These are phyloP conservation scores for Plectropomus leopardus DNA, from an alignment of 2,113 vertebrate genomes.

Conservation along the genomic window DNA sequence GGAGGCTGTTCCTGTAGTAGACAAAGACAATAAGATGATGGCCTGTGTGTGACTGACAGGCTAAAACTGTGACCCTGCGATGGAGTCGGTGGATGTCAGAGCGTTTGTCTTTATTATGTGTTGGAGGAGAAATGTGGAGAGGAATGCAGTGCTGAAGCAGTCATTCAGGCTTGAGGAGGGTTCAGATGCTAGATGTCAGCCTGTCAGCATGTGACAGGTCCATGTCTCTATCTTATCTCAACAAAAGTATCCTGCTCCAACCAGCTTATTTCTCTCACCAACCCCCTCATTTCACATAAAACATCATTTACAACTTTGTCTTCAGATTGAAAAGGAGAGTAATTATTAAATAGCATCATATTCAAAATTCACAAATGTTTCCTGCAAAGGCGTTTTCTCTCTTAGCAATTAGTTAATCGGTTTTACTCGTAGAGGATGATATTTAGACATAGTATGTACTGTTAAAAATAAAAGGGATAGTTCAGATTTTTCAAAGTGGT, in stretches of 20 bases:
- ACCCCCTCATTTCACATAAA: constrained; percentile 18
- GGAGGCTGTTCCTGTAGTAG: constrained; percentile 84
- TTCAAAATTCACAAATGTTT: too few relatives aligned
- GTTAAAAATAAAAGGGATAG: constrained; percentile 50
- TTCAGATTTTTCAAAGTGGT: too few relatives aligned
- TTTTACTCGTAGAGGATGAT: constrained; percentile 34
- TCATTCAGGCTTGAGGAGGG: constrained; percentile 59
- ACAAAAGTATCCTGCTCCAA: constrained; percentile 6
- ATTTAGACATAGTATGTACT: constrained; percentile 20
- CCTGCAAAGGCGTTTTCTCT: not conserved
- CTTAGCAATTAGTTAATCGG: constrained; percentile 5
- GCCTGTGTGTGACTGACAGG: constrained; percentile 81
- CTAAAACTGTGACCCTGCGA: constrained; percentile 76
- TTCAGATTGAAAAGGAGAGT: too few relatives aligned
- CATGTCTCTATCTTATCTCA: constrained; percentile 39
- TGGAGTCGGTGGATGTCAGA: constrained; percentile 76
- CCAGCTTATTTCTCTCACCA: constrained; percentile 3
- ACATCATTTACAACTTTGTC: too few relatives aligned
- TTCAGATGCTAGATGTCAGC: constrained; percentile 31
- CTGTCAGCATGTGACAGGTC: constrained; percentile 50
- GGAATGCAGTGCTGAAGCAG: constrained; percentile 72
- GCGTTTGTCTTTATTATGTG: constrained; percentile 77
- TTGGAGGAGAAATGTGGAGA: constrained; percentile 56
- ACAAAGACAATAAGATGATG: constrained; percentile 77
- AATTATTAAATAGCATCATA: too few relatives aligned